Base-by-base conservation (phyloP, 92 coral and sea anemone genomes). In the Actinernus sp. region DNA sequence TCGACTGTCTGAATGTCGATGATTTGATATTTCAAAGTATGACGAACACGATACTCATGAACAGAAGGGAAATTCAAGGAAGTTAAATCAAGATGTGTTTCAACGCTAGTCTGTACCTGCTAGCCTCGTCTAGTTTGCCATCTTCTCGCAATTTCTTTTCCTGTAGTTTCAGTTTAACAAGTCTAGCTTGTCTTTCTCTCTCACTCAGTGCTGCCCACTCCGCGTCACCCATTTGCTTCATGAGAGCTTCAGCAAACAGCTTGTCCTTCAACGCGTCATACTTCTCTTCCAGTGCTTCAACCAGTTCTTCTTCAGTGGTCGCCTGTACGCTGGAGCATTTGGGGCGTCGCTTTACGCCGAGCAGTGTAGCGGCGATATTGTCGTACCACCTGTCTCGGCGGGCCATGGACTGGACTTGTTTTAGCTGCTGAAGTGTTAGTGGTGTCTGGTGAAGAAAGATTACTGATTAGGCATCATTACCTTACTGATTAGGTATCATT, bases 231-330 rank as follows among this genome's bases (percentile, higher is more conserved):
- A 94, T 79, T 66, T 94, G 97, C 65, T 91, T 91, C 90, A 94
- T 87, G 18, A 94, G 72, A 2, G 94, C 88, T 44, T 94, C 98
- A 6, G 95, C 90, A 44, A 94, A 47, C 31, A 94, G 82, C 40
- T 94, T 94, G 55, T 94, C 97, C 64, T 94, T 94, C 40, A 94
- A 72, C 1, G 98, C 98, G 39, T 90, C 98, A 38, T 94, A 94
- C 32, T 94, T 94, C 82, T 94, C 93, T 36, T 94, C 97, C 73
- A 94, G 71, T 1, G 98, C 98, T 20, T 81, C 90, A 4, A 94
- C 90, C n/a, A 94, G 90, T 54, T 94, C 98, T 40, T 94, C 80
- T 51, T 94, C 98, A 7, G 97, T 31, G 22, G 98, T 82, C 54
- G 82, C 82, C 43, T 65, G 73, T 16, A 79, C 52, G 45, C 66